phyloP scores from a whole-genome alignment of 2,113 vertebrate genomes.

The Smithornis capensis region DNA sequence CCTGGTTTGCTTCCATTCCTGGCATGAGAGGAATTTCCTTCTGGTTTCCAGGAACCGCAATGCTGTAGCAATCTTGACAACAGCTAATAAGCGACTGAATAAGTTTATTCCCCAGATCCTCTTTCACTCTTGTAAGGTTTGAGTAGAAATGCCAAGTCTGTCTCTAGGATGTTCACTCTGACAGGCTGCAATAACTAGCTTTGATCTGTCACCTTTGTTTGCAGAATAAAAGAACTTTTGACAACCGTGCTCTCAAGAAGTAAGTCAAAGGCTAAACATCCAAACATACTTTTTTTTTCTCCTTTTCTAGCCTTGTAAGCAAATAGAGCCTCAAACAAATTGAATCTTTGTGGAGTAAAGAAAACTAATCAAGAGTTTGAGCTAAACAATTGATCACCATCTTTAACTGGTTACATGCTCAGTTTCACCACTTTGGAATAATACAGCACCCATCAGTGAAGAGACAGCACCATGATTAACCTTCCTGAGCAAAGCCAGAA shows the following conservation, averaged over 20 bases:
- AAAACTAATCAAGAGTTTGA: not conserved
- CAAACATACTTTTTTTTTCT: fast-evolving
- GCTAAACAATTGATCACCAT: not conserved
- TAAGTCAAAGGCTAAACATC: not conserved
- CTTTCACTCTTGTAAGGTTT: not conserved
- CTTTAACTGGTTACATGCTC: not conserved
- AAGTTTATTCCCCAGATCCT: not conserved
- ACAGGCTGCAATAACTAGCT: not conserved
- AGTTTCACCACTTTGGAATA: not conserved
- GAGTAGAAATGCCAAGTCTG: not conserved
- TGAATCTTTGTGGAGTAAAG: not conserved
- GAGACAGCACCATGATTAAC: not conserved
- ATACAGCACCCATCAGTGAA: not conserved
- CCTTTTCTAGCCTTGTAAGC: not conserved
- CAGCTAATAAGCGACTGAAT: not conserved
- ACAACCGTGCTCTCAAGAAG: not conserved
- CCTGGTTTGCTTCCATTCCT: fast-evolving
- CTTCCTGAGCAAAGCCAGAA: not conserved
- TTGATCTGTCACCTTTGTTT: not conserved
- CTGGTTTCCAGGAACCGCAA: not conserved
- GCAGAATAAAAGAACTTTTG: not conserved
- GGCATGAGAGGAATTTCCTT: not conserved
- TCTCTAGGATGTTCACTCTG: not conserved
- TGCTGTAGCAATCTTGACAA: not conserved
- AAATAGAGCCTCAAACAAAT: not conserved